Conservation (phyloP, 53 echinoderm and acorn worm species). For the Zoroaster sp. region DNA sequence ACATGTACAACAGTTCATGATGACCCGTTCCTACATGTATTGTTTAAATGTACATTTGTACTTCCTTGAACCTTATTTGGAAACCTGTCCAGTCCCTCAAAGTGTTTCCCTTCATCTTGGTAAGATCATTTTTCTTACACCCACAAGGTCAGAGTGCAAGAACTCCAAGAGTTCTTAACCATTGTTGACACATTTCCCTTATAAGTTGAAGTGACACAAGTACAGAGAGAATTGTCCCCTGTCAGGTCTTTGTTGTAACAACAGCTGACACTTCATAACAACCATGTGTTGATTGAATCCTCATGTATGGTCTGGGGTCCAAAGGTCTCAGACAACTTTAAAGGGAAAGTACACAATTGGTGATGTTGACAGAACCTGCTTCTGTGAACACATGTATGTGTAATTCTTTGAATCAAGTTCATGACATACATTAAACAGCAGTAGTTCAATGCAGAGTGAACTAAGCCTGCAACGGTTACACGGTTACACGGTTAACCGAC, state of each 20-base stretch:
- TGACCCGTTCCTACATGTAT: neutral
- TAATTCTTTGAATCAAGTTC: neutral
- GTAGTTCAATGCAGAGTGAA: no score
- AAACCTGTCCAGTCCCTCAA: neutral
- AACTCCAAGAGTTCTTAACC: neutral
- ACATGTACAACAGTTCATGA: neutral
- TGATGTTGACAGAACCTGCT: neutral
- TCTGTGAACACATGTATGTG: neutral
- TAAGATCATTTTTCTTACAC: no score
- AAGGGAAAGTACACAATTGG: neutral
- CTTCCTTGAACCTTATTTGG: neutral
- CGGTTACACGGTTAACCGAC: no score
- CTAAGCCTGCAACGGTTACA: no score
- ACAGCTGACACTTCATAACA: neutral
- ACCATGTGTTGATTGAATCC: neutral
- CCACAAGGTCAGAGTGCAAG: neutral
- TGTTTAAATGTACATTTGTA: neutral
- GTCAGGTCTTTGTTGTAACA: neutral
- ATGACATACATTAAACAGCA: no score
- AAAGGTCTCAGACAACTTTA: neutral
- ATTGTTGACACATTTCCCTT: neutral
- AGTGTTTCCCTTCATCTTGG: neutral
- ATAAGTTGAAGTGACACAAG: neutral
- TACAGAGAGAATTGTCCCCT: neutral
- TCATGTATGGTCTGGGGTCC: neutral